phyloP scores from a whole-genome alignment of 2,888 invertebrate genomes.

The Erebia palarica region DNA sequence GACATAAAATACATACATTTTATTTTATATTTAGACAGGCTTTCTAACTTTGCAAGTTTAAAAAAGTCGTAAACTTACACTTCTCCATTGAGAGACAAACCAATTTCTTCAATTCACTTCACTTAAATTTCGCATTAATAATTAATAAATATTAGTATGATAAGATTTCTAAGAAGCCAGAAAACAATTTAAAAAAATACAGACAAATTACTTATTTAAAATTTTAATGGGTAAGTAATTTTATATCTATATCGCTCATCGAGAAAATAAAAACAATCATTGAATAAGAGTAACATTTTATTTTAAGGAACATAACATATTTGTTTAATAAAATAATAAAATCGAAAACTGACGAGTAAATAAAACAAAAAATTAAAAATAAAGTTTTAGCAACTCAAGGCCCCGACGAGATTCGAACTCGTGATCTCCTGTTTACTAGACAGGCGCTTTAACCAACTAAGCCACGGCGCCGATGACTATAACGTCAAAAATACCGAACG shows the following conservation, averaged over 20 bases:
- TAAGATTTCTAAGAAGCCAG: too few relatives aligned
- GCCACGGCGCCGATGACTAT: slow-evolving; percentile 82
- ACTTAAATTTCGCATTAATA: too few relatives aligned
- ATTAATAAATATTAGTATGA: too few relatives aligned
- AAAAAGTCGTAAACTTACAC: not conserved
- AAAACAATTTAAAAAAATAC: not conserved
- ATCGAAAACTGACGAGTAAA: not conserved
- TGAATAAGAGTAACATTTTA: too few relatives aligned
- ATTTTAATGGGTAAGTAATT: too few relatives aligned
- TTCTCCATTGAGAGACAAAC: too few relatives aligned
- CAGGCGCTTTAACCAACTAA: slow-evolving; percentile 88
- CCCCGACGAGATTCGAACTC: slow-evolving; percentile 80
- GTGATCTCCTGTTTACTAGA: slow-evolving; percentile 80
- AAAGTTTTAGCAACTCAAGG: slow-evolving; percentile 46
- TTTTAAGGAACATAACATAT: not conserved
- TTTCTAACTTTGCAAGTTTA: not conserved
- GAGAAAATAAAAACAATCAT: too few relatives aligned
- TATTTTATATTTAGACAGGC: not conserved
- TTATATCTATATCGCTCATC: too few relatives aligned
- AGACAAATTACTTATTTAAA: not conserved
- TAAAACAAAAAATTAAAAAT: slow-evolving; percentile 3
- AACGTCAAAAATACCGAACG: slow-evolving; percentile 24
- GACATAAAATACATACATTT: too few relatives aligned
- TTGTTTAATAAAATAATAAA: not conserved
- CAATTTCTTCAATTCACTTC: too few relatives aligned